Base-by-base conservation (phyloP, 2,797 vertebrate species). In the Sciurus vulgaris region DNA sequence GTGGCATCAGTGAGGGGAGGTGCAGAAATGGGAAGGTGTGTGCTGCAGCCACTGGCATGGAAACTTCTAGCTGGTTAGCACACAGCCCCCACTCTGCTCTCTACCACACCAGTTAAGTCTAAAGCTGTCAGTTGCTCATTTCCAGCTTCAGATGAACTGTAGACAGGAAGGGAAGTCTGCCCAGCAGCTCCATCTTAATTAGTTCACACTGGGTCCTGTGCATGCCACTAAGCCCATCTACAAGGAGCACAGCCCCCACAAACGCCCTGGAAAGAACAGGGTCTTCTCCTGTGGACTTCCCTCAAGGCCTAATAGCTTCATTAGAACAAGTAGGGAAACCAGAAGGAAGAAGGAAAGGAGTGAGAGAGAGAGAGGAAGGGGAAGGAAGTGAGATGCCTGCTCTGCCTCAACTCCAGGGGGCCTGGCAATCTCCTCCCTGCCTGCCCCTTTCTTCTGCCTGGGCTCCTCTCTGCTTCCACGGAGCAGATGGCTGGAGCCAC, bases 51-150 rank as follows among this genome's bases (percentile, higher is more conserved):
- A 14, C 6, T 7, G 73, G 15, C 44, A 15, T 54, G 78, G 47
- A 49, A 93, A 33, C 76, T 77, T 76, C 83, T 35, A 63, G 35
- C 15, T 4, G 20, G 96, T 74, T 0, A 0, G 5, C 2, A 3
- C 92, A 93, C 5, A 69, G 72, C 91, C 95, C 33, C 30, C 44
- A 17, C 38, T 33, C 85, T 83, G 81, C 85, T 24, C 38, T 83
- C 87, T 77, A 38, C 0, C 0, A 85, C 89, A 79, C 54, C 63
- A 17, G 18, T 22, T 8, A 54, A 56, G 20, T 41, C 30, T 17
- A 69, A 20, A 41, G n/a, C 8, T 56, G 44, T 24, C 72, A 33
- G 70, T 59, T 69, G 73, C 73, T 47, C 63, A 81, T 61, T 61
- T 22, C 72, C 81, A 70, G 77, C 17, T 63, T 54, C 44, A 72